Evolutionary conservation across 2,888 invertebrate species (phyloP), one percentile per base, ranked within the genome.

Genomic region (Encarsia formosa): DNA sequence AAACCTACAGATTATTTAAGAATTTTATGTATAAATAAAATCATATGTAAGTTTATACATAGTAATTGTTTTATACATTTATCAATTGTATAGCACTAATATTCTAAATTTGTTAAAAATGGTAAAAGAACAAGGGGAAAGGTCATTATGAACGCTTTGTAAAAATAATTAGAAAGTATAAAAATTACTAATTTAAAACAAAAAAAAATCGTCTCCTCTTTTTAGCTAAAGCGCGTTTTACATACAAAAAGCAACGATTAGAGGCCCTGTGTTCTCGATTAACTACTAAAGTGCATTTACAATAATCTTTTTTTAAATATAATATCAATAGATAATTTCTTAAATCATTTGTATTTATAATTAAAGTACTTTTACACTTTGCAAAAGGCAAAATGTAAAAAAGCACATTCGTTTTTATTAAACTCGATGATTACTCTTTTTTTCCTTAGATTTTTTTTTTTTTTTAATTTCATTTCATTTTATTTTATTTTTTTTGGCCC

Each of bases 191-290:
- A n/a, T n/a, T n/a, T n/a, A n/a, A n/a, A n/a, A n/a, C n/a, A n/a
- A n/a, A n/a, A 59, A 60, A 59, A 56, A 41, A 50, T 32, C 37
- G 23, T 61, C 59, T 61, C 50, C 51, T 56, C 59, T 59, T 39
- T 61, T 59, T 59, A 64, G 67, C 68, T 62, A 67, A 69, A 71
- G 71, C 71, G 69, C 66, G 62, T 68, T 63, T 67, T 63, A 70
- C 69, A 65, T 71, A 72, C 68, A 71, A 70, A 71, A 71, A 73
- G 73, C 73, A 72, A 71, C 70, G 64, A 65, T 70, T 67, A 70
- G 70, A 73, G 72, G 72, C 73, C 72, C 65, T 71, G 69, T 67
- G 69, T 65, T 65, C 57, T 65, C 62, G 61, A 61, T 65, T 59
- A 65, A 65, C 66, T 68, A 69, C 67, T 65, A 64, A 58, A 65